Conservation (phyloP, 2,113 vertebrate genomes). For the Callocephalon fimbriatum region DNA sequence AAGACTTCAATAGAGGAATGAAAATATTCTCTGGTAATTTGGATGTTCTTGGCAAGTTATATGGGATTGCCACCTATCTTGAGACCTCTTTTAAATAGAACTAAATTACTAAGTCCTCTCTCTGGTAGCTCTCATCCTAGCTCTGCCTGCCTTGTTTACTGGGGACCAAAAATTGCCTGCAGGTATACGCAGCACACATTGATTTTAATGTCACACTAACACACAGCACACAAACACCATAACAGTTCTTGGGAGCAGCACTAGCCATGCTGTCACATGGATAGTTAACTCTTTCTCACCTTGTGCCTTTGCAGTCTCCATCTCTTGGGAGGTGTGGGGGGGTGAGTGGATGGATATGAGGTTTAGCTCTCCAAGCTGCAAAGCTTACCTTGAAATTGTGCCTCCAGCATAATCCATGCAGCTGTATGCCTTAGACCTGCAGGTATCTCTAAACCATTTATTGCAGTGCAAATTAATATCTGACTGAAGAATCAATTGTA, state of each 20-base stretch:
- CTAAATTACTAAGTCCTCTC: not conserved
- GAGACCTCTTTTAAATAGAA: not conserved
- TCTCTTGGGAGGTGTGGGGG: rapidly evolving
- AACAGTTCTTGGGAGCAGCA: not conserved
- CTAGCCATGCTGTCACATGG: not conserved
- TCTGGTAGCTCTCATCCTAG: not conserved
- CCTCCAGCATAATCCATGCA: not conserved
- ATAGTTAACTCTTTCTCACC: not conserved
- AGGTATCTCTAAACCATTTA: not conserved
- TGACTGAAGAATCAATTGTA: slow-evolving; percentile 4
- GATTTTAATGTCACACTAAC: not conserved
- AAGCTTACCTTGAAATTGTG: not conserved
- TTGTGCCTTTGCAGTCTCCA: not conserved
- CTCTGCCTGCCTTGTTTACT: not conserved
- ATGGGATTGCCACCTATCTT: not conserved
- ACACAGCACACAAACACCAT: not conserved
- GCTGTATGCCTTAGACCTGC: not conserved
- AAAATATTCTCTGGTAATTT: not conserved
- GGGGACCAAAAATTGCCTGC: not conserved
- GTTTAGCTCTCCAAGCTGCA: not conserved
- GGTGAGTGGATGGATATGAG: not conserved
- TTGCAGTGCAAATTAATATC: slow-evolving; percentile 13
- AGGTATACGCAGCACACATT: not conserved
- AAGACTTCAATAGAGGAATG: not conserved
- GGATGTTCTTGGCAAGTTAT: not conserved